phyloP scores from a whole-genome alignment of 2,797 vertebrate genomes.

The Petrocephalus schoutedeni region DNA sequence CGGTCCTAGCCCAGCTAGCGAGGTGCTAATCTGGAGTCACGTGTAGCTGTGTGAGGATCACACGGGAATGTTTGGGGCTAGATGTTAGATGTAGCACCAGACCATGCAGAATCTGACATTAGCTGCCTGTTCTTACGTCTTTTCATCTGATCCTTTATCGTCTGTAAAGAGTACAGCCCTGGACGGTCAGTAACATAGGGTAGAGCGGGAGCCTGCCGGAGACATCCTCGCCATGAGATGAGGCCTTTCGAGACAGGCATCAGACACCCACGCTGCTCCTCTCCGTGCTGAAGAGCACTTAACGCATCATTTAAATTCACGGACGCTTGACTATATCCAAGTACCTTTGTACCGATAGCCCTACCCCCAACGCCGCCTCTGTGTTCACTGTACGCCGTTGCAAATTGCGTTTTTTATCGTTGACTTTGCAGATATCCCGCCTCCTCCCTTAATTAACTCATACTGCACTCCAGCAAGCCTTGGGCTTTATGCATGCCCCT shows the following conservation, averaged over 20 bases:
- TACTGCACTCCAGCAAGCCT: constrained; percentile 64
- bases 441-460: constrained; percentile 65
- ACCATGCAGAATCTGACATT: background rate
- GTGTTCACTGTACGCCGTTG: constrained; percentile 34
- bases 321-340: background rate
- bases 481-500: constrained; percentile 45
- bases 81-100: background rate
- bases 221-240: background rate
- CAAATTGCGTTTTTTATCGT: constrained; percentile 54
- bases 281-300: background rate
- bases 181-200: background rate
- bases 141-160: background rate
- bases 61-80: background rate
- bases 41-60: background rate
- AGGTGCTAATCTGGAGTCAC: background rate
- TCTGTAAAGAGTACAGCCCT: background rate
- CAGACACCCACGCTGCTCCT: background rate
- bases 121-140: background rate
- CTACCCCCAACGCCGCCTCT: background rate
- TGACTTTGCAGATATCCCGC: constrained; percentile 50
- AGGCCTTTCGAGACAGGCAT: background rate
- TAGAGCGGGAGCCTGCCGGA: background rate
- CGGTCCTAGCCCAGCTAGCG: constrained; percentile 8
- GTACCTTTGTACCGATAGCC: background rate
- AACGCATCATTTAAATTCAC: background rate